Evolutionary conservation across 2,888 invertebrate genomes (phyloP).

Genomic region (Tanytarsus gracilentus): DNA sequence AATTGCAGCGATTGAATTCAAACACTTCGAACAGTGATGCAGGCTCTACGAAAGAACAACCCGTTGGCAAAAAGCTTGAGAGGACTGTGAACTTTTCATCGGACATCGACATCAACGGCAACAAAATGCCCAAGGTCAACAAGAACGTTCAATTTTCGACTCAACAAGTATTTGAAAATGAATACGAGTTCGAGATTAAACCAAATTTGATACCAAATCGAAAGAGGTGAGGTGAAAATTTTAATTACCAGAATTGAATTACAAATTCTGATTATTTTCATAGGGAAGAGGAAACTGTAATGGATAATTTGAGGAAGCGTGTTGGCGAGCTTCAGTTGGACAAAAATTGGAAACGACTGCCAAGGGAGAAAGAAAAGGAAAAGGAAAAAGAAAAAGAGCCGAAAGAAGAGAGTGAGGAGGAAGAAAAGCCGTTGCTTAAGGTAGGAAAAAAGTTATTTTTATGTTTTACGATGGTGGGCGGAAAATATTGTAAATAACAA

Average conservation of each 20-base stretch:
- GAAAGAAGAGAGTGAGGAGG: conserved; percentile 5
- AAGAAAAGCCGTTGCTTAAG: conserved; percentile 13
- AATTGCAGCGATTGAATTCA: conserved; percentile 2
- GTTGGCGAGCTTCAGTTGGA: conserved; percentile 39
- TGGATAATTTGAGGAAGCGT: conserved; percentile 61
- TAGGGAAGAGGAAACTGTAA: conserved; percentile 58
- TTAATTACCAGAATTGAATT: background rate
- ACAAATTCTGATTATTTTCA: background rate
- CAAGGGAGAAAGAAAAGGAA: background rate
- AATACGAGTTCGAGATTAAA: conserved; percentile 20
- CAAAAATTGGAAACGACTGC: conserved; percentile 13
- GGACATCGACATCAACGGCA: conserved; percentile 22
- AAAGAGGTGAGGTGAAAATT: conserved; percentile 1
- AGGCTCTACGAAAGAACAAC: background rate
- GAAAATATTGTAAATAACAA: too few species aligned
- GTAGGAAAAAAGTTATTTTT: too few species aligned
- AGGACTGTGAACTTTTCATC: conserved; percentile 21
- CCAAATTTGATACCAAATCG: conserved; percentile 22
- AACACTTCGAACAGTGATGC: background rate
- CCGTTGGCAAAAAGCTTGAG: conserved; percentile 7
- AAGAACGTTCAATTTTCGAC: conserved; percentile 22
- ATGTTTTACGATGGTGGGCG: too few species aligned
- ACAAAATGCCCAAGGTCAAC: conserved; percentile 14
- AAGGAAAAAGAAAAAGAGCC: conserved; percentile 14
- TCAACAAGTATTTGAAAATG: conserved; percentile 19